phyloP scores from a whole-genome alignment of 2,113 vertebrate species.

The Saguinus midas region DNA sequence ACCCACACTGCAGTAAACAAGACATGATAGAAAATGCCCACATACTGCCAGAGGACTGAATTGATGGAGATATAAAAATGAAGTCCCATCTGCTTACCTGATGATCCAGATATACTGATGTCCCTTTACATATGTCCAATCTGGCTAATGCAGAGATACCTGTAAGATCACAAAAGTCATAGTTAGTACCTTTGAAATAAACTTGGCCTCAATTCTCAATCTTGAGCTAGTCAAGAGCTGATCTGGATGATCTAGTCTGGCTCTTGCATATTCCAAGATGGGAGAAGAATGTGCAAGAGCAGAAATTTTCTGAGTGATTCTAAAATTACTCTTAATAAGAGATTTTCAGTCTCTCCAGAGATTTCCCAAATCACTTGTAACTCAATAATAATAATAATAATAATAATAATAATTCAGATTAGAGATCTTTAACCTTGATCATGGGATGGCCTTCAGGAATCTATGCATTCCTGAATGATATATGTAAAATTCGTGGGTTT shows the following conservation, averaged over 20 bases:
- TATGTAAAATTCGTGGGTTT: background rate
- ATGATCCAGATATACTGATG: background rate
- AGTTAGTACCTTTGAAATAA: conserved; percentile 28
- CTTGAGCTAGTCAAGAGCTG: background rate
- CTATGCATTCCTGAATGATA: background rate
- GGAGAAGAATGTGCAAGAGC: background rate
- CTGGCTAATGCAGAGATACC: conserved; percentile 15
- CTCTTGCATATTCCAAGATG: background rate
- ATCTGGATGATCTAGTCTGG: background rate
- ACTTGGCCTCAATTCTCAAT: conserved; percentile 22
- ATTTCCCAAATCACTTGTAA: conserved; percentile 22
- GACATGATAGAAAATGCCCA: background rate
- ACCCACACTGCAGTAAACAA: background rate
- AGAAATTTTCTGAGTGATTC: background rate
- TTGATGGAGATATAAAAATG: background rate
- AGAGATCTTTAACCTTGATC: background rate
- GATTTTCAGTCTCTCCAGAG: background rate
- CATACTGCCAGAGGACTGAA: background rate
- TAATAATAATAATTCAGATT: background rate
- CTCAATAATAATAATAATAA: background rate
- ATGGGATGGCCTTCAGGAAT: background rate
- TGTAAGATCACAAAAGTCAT: conserved; percentile 6
- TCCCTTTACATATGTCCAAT: background rate
- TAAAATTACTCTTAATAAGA: background rate
- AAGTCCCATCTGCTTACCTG: conserved; percentile 51